Percentiles rank a stretch among this genome's conserved stretches.
Conservation (phyloP, 2,888 invertebrate genomes). For the Sialis lutaria region DNA sequence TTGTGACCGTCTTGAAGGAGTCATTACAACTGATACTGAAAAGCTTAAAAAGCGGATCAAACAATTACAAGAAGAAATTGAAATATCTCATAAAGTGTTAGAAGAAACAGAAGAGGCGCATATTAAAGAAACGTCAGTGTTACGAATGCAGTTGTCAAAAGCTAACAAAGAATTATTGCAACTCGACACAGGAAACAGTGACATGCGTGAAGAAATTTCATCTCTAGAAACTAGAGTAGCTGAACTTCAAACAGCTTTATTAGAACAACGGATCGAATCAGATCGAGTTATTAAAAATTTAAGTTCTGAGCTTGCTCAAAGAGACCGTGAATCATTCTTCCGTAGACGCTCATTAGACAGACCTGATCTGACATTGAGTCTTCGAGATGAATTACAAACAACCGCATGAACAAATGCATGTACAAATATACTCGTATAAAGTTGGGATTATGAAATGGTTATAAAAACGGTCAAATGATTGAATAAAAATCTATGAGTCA, state of each 20-base stretch:
- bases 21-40: slow-evolving; percentile 16
- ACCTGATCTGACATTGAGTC: background rate
- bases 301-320: slow-evolving; percentile 2
- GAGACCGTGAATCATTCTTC: slow-evolving; percentile 3
- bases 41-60: slow-evolving; percentile 24
- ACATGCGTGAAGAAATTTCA: slow-evolving; percentile 46
- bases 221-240: slow-evolving; percentile 8
- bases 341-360: slow-evolving; percentile 2
- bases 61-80: slow-evolving; percentile 30
- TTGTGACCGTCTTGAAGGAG: slow-evolving; percentile 21
- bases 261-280: slow-evolving; percentile 4
- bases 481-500: too few species aligned
- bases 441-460: too few species aligned
- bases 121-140: slow-evolving; percentile 29
- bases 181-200: slow-evolving; percentile 47
- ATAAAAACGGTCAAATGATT: too few species aligned
- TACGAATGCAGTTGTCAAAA: slow-evolving; percentile 33
- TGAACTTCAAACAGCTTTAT: slow-evolving; percentile 7
- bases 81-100: slow-evolving; percentile 26
- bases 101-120: slow-evolving; percentile 29
- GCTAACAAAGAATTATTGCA: slow-evolving; percentile 39
- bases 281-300: slow-evolving; percentile 7
- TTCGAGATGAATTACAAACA: slow-evolving; percentile 1
- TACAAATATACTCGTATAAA: too few species aligned
- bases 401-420: too few species aligned